Conservation (phyloP, 2,888 invertebrate species). For the Platypus cylindrus region DNA sequence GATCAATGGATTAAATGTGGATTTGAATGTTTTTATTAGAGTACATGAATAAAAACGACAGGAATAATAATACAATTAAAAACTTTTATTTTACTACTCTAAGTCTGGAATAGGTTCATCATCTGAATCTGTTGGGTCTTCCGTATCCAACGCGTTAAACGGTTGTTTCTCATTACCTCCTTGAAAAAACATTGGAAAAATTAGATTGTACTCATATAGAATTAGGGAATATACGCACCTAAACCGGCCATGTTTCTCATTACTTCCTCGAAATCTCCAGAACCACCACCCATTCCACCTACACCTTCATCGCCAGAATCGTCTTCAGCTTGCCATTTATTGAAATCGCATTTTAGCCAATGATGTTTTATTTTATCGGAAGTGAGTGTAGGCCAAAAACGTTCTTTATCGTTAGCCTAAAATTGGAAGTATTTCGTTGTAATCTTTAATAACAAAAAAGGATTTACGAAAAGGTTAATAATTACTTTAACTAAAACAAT, state of each 20-base stretch:
- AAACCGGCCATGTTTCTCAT: conserved; percentile 60
- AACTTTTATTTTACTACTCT: conserved; percentile 37
- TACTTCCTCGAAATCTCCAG: conserved; percentile 55
- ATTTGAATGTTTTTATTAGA: conserved; percentile 10
- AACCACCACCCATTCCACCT: conserved; percentile 34
- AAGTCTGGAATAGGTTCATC: conserved; percentile 69
- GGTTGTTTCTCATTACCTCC: conserved; percentile 44
- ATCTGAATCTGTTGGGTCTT: conserved; percentile 55
- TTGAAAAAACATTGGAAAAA: conserved; percentile 10
- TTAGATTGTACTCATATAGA: conserved; percentile 3
- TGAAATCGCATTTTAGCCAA: conserved; percentile 95
- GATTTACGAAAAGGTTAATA: too few relatives aligned
- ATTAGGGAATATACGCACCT: conserved; percentile 24
- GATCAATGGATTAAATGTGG: too few relatives aligned
- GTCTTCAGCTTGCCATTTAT: conserved; percentile 96
- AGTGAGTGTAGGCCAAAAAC: conserved; percentile 81
- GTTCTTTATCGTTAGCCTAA: conserved; percentile 44
- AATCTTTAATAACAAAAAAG: conserved; percentile 2
- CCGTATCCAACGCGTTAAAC: conserved; percentile 59
- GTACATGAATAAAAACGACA: conserved; percentile 9
- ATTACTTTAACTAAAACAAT: conserved; percentile 51
- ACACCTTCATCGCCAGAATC: conserved; percentile 71
- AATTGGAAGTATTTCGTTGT: conserved; percentile 4
- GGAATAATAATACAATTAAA: conserved; percentile 8
- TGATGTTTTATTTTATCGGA: conserved; percentile 81